Evolutionary conservation across 2,888 invertebrate genomes (phyloP), one percentile per base, ranked within the genome.

Genomic region (Trachelus troglodyta): DNA sequence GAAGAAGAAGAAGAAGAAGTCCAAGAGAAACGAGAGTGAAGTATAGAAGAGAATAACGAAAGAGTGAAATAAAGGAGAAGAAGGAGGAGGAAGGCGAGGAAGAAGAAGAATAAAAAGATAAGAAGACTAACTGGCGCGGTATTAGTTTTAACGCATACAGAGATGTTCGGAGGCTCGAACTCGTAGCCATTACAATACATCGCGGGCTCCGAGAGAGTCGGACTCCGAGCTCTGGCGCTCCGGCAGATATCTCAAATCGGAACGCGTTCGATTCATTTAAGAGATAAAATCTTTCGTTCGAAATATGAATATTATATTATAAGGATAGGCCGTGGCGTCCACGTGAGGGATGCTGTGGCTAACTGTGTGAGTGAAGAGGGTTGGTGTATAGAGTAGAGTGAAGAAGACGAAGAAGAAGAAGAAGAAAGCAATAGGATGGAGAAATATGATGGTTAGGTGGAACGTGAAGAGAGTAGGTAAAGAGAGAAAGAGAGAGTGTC

Each of bases 281-380:
- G 86, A 90, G 91, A 91, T 91, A 91, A 88, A 85, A 91, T 91
- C 91, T 91, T 90, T 89, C 88, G 89, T 88, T 90, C 90, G 89
- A 90, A 91, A 90, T 91, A 91, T 90, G 90, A 91, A 91, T 91
- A 91, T 90, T 89, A 89, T 91, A 91, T 89, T 90, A 89, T 90
- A 90, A 90, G 89, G 88, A 87, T 83, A 81, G 84, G 82, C 81
- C 77, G 81, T 76, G 76, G 71, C 71, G 11, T 34, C 12, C 74
- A 33, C 35, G 35, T 71, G 78, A 71, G 31, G 15, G 75, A 12
- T 68, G 34, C 69, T 37, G 23, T 6, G 74, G 69, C n/a, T 37
- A 30, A 23, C 12, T 74, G 77, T 40, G 68, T 69, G 68, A 33
- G 71, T 33, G 30, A 23, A 11, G 71, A 71, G 71, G 71, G 31